A percentile compares a stretch with the other conserved stretches of the same genome.
Conservation (phyloP, 2,113 vertebrate genomes). For the Gallinago undulata region DNA sequence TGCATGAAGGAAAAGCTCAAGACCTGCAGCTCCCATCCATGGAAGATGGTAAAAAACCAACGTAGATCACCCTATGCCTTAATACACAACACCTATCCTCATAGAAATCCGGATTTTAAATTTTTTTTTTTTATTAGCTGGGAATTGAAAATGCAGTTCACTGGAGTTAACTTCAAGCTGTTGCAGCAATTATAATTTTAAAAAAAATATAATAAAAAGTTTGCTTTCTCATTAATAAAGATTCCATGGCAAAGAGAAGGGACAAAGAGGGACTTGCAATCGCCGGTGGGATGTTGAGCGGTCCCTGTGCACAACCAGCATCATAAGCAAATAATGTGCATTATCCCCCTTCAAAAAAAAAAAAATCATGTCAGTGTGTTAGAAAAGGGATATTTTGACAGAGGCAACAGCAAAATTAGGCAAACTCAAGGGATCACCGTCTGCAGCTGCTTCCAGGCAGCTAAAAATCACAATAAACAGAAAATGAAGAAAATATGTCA, state of each 20-base stretch:
- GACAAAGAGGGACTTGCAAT: neutral
- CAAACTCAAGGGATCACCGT: neutral
- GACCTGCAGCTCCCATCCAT: neutral
- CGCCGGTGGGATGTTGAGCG: accelerated
- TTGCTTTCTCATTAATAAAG: neutral
- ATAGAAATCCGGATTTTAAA: neutral
- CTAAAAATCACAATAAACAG: neutral
- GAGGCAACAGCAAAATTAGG: neutral
- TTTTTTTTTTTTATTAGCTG: neutral
- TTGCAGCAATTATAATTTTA: neutral
- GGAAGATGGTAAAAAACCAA: neutral
- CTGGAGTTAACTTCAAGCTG: neutral
- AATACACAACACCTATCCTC: neutral
- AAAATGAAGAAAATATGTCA: neutral
- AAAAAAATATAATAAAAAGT: neutral
- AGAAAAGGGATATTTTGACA: neutral
- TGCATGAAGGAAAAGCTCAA: neutral
- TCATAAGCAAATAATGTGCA: neutral
- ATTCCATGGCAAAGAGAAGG: neutral
- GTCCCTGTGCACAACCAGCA: neutral
- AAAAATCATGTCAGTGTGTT: neutral
- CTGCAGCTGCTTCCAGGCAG: neutral
- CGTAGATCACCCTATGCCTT: accelerated
- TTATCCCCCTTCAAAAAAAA: neutral
- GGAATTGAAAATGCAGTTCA: neutral